Evolutionary conservation across 2,888 invertebrate genomes (phyloP).

Genomic region (Ectemnius lituratus): DNA sequence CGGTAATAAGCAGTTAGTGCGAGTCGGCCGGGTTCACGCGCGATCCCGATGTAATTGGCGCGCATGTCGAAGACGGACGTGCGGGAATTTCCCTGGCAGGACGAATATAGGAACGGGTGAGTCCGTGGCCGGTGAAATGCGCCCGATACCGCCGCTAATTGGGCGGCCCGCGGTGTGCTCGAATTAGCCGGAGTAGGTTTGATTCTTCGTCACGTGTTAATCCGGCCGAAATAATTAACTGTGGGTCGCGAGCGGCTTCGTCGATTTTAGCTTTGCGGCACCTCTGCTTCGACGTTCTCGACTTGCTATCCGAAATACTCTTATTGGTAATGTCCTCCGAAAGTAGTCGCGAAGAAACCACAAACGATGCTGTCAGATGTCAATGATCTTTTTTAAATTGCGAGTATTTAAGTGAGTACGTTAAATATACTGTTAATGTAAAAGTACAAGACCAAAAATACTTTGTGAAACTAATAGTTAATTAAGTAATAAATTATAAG

Average conservation of each 20-base stretch:
- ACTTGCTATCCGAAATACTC: too few species aligned
- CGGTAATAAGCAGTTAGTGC: slow-evolving; percentile 42
- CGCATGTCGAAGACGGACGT: not conserved
- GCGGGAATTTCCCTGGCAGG: slow-evolving; percentile 42
- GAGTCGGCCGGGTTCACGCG: slow-evolving; percentile 8
- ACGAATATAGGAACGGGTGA: slow-evolving; percentile 44
- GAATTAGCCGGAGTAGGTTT: slow-evolving; percentile 35
- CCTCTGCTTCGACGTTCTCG: too few species aligned
- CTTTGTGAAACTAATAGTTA: too few species aligned
- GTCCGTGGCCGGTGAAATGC: slow-evolving; percentile 47
- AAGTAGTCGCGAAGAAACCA: too few species aligned
- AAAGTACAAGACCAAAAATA: too few species aligned
- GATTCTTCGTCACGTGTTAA: slow-evolving; percentile 41
- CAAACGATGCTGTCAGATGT: too few species aligned
- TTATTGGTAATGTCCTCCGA: too few species aligned
- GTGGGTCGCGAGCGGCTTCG: not conserved
- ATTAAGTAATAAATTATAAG: too few species aligned
- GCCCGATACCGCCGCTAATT: slow-evolving; percentile 35
- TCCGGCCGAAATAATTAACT: slow-evolving; percentile 46
- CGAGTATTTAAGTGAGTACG: too few species aligned
- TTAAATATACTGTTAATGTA: too few species aligned
- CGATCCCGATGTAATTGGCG: not conserved
- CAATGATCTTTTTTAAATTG: too few species aligned
- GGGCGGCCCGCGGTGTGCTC: slow-evolving; percentile 4
- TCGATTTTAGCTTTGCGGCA: too few species aligned